Evolutionary conservation across 2,113 vertebrate genomes (phyloP).

Genomic region (human (Homo sapiens)): GRCh38 chr7:33038001-33038500

Average conservation of each 20-base stretch:
- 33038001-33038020: background rate
- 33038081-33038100: constrained; percentile 15
- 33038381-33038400: background rate
- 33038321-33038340: background rate
- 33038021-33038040: background rate
- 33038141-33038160: background rate
- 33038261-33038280: background rate
- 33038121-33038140: constrained; percentile 17
- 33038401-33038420: background rate
- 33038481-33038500: background rate
- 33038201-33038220: background rate
- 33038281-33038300: background rate
- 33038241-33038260: background rate
- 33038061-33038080: background rate
- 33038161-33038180: background rate
- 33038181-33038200: background rate
- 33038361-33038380: background rate
- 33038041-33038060: background rate
- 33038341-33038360: background rate
- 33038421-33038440: background rate
- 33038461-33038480: background rate
- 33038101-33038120: background rate
- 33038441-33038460: constrained; percentile 26
- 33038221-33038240: background rate
- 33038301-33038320: background rate